Base-by-base conservation (phyloP, 2,888 invertebrate genomes). In the Drosophila nigricruria region DNA sequence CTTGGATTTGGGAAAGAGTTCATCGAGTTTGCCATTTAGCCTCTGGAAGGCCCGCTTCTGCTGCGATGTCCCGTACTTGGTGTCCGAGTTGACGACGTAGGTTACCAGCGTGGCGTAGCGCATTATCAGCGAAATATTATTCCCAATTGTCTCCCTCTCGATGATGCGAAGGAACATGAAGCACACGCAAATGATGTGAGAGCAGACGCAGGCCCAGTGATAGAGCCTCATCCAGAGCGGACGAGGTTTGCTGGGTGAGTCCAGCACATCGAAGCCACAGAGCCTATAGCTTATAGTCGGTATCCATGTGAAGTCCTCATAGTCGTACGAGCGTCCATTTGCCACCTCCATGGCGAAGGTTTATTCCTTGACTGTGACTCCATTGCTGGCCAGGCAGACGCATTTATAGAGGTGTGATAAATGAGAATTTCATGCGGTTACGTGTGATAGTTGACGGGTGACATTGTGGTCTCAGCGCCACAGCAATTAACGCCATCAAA, bases 51-150 rank as follows among this genome's bases (percentile, higher is more conserved):
- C 45, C 0, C 0, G 2, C 0, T 56, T 60, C 47, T 84, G 71
- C 5, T 72, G 25, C 3, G 8, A 30, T 8, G 79, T 78, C 6
- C 49, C 82, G 10, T 71, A 79, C 16, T 81, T 85, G 3, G 68
- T 79, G 14, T 75, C 75, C n/a, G 79, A 81, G 32, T 72, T 82
- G 4, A 79, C 62, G 14, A 64, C 50, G 36, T 66, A 81, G 18
- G 53, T 66, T 8, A 75, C 54, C 47, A 78, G 34, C 5, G 69
- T 70, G 2, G 27, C 47, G 23, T 78, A 72, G 3, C 79, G 79
- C 49, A 72, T 65, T 3, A 75, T 60, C 10, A 64, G 38, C 10
- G 47, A 5, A 0, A 70, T 5, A 25, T 57, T 42, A 12, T 10
- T 30, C 0, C 59, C 49, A 9, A 75, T 71, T 2, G 65, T 67